Conservation (phyloP, 2,888 invertebrate genomes). For the Pimpla rufipes region DNA sequence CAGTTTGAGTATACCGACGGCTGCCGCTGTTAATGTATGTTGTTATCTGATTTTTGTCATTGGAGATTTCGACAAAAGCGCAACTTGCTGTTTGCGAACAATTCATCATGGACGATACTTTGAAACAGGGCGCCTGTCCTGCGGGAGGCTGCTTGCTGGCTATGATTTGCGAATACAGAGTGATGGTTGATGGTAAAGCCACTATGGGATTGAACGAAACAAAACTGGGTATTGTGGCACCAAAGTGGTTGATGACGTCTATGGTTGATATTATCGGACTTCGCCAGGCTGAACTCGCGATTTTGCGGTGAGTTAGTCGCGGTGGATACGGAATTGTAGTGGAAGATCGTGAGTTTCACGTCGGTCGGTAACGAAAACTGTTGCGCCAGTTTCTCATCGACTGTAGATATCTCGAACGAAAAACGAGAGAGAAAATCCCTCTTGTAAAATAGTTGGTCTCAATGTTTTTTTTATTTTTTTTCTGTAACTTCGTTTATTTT, state of each 20-base stretch:
- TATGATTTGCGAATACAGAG: slow-evolving; percentile 93
- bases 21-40: slow-evolving; percentile 93
- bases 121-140: slow-evolving; percentile 84
- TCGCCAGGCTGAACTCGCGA: slow-evolving; percentile 91
- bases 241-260: slow-evolving; percentile 88
- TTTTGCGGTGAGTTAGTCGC: slow-evolving; percentile 83
- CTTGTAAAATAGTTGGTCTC: too few relatives aligned
- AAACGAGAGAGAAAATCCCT: too few relatives aligned
- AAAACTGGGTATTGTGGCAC: slow-evolving; percentile 92
- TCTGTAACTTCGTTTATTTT: too few relatives aligned
- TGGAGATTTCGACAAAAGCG: not conserved
- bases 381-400: too few relatives aligned
- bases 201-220: slow-evolving; percentile 96
- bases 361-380: too few relatives aligned
- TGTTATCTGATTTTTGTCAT: slow-evolving; percentile 5
- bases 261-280: slow-evolving; percentile 86
- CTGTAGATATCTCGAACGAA: too few relatives aligned
- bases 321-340: not conserved
- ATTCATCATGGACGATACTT: not conserved
- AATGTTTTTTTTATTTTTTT: too few relatives aligned
- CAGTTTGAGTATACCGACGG: slow-evolving; percentile 90
- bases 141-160: slow-evolving; percentile 92
- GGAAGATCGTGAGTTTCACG: not conserved
- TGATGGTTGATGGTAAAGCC: slow-evolving; percentile 92
- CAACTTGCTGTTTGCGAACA: not conserved